These are phyloP conservation scores for Gambusia holbrooki DNA, from an alignment of 2,113 vertebrate genomes.

Conservation along the genomic window DNA sequence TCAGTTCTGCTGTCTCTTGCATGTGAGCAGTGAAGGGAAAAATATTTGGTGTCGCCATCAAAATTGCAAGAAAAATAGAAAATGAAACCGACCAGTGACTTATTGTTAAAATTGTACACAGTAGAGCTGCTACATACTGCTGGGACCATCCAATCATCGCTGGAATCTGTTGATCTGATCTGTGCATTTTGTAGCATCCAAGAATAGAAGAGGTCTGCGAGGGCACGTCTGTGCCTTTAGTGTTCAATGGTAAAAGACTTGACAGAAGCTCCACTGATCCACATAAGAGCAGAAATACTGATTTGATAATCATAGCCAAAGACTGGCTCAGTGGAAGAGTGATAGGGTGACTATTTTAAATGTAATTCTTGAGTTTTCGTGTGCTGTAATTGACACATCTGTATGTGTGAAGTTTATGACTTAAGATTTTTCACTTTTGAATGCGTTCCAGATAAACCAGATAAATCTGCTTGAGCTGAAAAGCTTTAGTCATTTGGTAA, in stretches of 20 bases:
- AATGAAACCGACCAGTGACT: background rate
- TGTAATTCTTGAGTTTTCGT: background rate
- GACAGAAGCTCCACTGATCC: slow-evolving; percentile 16
- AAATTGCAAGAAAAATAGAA: slow-evolving; percentile 13
- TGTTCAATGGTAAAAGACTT: slow-evolving; percentile 11
- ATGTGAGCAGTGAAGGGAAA: slow-evolving; percentile 19
- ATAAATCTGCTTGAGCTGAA: slow-evolving; percentile 37
- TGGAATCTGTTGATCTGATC: background rate
- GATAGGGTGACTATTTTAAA: background rate
- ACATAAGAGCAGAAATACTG: slow-evolving; percentile 28
- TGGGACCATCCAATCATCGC: background rate
- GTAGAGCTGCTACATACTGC: slow-evolving; percentile 17
- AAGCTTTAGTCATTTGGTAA: slow-evolving; percentile 50
- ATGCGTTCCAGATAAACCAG: slow-evolving; percentile 24
- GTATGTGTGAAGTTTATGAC: background rate
- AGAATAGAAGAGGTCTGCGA: background rate
- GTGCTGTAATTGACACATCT: background rate
- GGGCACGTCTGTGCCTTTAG: slow-evolving; percentile 5
- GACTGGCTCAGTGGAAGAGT: background rate
- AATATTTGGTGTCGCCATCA: slow-evolving; percentile 9
- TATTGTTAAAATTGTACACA: background rate
- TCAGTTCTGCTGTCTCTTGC: slow-evolving; percentile 31
- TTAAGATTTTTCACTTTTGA: background rate
- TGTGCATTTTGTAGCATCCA: slow-evolving; percentile 6
- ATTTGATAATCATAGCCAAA: background rate